Evolutionary conservation across 2,113 vertebrate species (phyloP), one percentile per base, ranked within the genome.

Genomic region (Athene cunicularia): DNA sequence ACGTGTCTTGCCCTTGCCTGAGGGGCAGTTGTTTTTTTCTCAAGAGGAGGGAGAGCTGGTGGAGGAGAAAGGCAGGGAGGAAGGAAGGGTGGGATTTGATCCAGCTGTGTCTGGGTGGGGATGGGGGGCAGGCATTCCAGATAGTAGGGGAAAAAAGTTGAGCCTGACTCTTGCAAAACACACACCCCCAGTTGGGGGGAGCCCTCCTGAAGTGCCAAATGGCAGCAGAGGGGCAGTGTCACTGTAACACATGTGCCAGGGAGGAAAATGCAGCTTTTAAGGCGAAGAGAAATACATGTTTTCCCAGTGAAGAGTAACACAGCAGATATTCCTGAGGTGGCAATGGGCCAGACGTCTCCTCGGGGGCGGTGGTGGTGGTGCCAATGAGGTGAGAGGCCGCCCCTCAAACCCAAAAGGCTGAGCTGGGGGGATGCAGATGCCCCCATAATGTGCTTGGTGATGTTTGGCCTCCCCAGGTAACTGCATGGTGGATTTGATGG

Each of bases 111-210:
- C 56, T 30, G n/a, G 10, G 28, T 26, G 30, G 18, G 33, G 19
- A 5, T 0, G 0, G 3, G 3, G 11, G 7, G 14, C 19, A 26
- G 24, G 33, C 28, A 27, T 33, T 47, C 41, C 7, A 3, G 22
- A 2, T 4, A 16, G n/a, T 7, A 39, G 8, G 16, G 49, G 43
- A 30, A 41, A 47, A 74, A 32, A 60, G 14, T 4, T 39, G 39
- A 20, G n/a, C 19, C 43, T 27, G 20, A 32, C 13, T 39, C 39
- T 43, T 39, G 39, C 39, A 27, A 50, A 72, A 39, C 52, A 28
- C 28, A 49, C 11, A 9, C 27, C 21, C 9, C 10, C 1, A 0
- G 5, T 2, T n/a, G 20, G 4, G 13, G 12, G 39, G 4, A 14
- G 8, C 2, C 37, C 14, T 32, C 33, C 20, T 13, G 14, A 64